Conservation (phyloP, 2,113 vertebrate genomes). For the Vulpes lagopus region DNA sequence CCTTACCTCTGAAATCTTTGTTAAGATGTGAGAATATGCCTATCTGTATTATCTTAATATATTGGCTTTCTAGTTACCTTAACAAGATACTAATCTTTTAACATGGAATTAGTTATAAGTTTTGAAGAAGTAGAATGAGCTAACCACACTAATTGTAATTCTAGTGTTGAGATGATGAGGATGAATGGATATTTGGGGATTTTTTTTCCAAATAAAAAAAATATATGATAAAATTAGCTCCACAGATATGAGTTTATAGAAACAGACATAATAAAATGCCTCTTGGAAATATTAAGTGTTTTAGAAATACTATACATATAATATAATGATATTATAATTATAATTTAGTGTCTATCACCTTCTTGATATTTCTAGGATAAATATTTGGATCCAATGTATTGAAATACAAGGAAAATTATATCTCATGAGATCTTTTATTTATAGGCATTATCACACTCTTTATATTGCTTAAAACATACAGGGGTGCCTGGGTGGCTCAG, state of each 20-base stretch:
- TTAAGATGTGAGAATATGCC: not conserved
- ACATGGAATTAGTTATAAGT: constrained; percentile 38
- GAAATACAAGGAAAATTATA: constrained; percentile 35
- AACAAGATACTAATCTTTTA: constrained; percentile 54
- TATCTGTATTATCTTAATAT: constrained; percentile 45
- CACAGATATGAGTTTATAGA: constrained; percentile 20
- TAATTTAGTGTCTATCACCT: not conserved
- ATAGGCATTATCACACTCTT: constrained; percentile 37
- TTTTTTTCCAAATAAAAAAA: constrained; percentile 48
- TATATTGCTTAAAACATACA: constrained; percentile 41
- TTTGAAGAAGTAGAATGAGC: constrained; percentile 31
- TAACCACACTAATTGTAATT: constrained; percentile 48
- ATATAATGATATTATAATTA: not conserved
- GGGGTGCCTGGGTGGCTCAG: not conserved
- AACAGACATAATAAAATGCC: constrained; percentile 51
- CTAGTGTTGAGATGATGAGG: constrained; percentile 21
- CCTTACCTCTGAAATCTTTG: constrained; percentile 48
- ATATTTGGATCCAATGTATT: constrained; percentile 45
- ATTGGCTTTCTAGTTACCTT: constrained; percentile 46
- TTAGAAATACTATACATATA: constrained; percentile 53
- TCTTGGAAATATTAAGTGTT: constrained; percentile 33
- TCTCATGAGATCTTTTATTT: constrained; percentile 52
- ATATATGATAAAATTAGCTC: constrained; percentile 15
- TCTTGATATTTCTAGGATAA: constrained; percentile 59
- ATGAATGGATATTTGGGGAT: constrained; percentile 46